Evolutionary conservation across 2,888 invertebrate species (phyloP).

Genomic region (Eumerus sabulonum): DNA sequence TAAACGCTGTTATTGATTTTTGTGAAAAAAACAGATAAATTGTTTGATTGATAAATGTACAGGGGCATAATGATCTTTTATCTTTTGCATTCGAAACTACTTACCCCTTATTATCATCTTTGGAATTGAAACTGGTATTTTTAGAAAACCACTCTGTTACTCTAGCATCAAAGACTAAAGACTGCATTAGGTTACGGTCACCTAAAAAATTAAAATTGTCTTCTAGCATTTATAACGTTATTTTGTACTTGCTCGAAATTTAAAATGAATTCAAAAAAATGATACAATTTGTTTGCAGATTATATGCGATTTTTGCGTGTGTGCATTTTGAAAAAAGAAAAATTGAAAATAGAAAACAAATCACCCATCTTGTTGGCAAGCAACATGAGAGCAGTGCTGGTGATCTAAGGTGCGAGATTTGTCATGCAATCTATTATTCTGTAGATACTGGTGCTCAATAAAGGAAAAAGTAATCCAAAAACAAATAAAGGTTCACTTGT

Average conservation of each 20-base stretch:
- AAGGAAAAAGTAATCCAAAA: slow-evolving; percentile 12
- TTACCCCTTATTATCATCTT: slow-evolving; percentile 85
- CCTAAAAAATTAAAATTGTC: slow-evolving; percentile 80
- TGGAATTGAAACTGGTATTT: slow-evolving; percentile 85
- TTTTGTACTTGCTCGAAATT: too few relatives aligned
- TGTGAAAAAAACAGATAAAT: too few relatives aligned
- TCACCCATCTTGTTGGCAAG: slow-evolving; percentile 51
- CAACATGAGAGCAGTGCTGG: slow-evolving; percentile 55
- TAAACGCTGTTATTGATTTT: too few relatives aligned
- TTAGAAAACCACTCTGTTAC: slow-evolving; percentile 92
- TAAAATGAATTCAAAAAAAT: background rate
- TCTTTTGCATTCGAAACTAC: slow-evolving; percentile 69
- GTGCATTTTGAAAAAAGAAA: too few relatives aligned
- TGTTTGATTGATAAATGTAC: too few relatives aligned
- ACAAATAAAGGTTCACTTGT: too few relatives aligned
- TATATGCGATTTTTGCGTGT: slow-evolving; percentile 34
- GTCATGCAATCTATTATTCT: slow-evolving; percentile 49
- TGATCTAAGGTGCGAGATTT: slow-evolving; percentile 48
- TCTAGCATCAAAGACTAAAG: slow-evolving; percentile 92
- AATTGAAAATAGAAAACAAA: slow-evolving; percentile 1
- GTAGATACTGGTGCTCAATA: slow-evolving; percentile 43
- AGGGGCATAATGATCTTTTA: too few relatives aligned
- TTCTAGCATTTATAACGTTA: background rate
- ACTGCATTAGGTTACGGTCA: slow-evolving; percentile 91
- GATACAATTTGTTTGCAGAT: background rate